Base-by-base conservation (phyloP, 1,140 invertebrate species). In the Laodelphax striatellus region DNA sequence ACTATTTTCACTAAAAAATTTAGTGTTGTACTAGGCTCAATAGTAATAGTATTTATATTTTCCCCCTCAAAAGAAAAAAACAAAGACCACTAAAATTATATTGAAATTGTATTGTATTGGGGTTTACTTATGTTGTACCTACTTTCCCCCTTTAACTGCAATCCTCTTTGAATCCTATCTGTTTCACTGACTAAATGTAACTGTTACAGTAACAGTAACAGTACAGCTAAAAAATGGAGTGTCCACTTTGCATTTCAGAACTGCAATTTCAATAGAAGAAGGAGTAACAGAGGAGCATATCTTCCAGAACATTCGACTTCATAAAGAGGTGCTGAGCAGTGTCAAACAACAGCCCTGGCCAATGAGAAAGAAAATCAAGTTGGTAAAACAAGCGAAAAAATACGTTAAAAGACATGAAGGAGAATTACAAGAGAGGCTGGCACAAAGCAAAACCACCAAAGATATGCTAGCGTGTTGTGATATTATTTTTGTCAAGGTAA, bases 361-460 rank as follows among this genome's bases (percentile, higher is more conserved):
- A 31, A 91, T 97, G 77, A 74, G 84, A 58, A 82, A 88, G 64
- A 96, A 96, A 72, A 75, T 95, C 8, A 86, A 86, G 70, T 76
- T 94, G 11, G 86, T 94, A 6, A 78, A 87, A 62, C 84, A 90
- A 75, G 92, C 93, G 0, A 93, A 94, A 73, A 76, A 79, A 46
- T 96, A 92, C 70, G 85, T 97, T 16, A 85, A 88, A 68, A 80
- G 83, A 58, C 91, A 95, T 70, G 91, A 97, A 72, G 92, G 92
- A 1, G 87, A 85, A 64, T 75, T 96, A 43, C 91, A 94, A 67
- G 89, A 94, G 70, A 75, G 92, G 63, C 78, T 97, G 55, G 92
- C 92, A n/a, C 88, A 93, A 71, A 89, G 82, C 62, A 85, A 79
- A 73, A 90, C 80, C 66, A 93, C 92, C 0, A 82, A 82, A 66